Evolutionary conservation across 2,888 invertebrate species (phyloP).

Genomic region (Meteorus colon): DNA sequence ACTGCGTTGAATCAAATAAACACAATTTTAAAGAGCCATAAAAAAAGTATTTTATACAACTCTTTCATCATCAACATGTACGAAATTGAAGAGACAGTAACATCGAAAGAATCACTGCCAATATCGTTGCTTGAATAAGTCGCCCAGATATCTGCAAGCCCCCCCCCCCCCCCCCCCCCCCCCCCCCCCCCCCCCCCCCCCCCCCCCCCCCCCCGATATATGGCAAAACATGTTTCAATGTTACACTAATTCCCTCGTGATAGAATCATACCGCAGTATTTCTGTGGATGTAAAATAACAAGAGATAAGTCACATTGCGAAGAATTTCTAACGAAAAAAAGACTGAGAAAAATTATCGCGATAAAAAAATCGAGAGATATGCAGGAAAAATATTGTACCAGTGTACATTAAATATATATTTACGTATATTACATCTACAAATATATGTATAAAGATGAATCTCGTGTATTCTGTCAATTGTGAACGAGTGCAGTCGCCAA

Average conservation of each 20-base stretch:
- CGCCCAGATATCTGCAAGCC: background rate
- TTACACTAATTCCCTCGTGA: background rate
- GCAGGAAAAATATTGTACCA: background rate
- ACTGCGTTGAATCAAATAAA: no score
- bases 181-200: no score
- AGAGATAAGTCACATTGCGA: background rate
- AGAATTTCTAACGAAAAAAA: background rate
- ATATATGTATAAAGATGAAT: constrained; percentile 26
- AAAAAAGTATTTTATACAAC: no score
- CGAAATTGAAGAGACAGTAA: background rate
- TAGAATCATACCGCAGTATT: background rate
- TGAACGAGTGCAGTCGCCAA: constrained; percentile 12
- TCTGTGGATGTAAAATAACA: background rate
- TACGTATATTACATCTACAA: background rate
- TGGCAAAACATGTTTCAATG: background rate
- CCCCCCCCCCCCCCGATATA: background rate
- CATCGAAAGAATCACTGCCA: background rate
- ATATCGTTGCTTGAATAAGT: background rate
- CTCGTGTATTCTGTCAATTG: constrained; percentile 17
- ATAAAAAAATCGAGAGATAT: background rate
- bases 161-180: no score
- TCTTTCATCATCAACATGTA: no score
- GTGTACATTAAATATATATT: background rate
- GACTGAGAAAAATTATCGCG: background rate
- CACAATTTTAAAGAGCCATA: no score